Percentiles rank a stretch among this genome's conserved stretches.
Evolutionary conservation across 2,888 invertebrate species (phyloP).

Genomic region (Pollenia angustigena): DNA sequence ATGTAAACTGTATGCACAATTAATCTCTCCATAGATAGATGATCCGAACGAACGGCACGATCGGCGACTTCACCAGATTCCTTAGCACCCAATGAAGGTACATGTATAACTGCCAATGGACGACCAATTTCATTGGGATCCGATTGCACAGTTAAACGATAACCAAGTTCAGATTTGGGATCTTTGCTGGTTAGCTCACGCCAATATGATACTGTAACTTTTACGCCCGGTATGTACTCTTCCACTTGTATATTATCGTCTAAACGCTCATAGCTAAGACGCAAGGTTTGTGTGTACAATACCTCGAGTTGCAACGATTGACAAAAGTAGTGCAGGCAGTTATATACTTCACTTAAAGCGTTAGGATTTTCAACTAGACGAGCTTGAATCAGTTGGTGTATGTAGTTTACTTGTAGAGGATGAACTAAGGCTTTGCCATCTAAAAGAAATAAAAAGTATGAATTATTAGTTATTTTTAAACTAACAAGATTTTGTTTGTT

Average conservation of each 20-base stretch:
- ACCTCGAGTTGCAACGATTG: conserved; percentile 97
- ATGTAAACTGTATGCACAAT: conserved; percentile 98
- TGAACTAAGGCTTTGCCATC: conserved; percentile 98
- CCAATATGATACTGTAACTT: conserved; percentile 97
- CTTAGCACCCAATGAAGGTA: conserved; percentile 85
- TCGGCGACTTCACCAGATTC: conserved; percentile 88
- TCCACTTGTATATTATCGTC: conserved; percentile 95
- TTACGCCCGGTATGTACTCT: conserved; percentile 94
- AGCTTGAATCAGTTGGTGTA: conserved; percentile 97
- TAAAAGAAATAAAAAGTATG: conserved; percentile 55
- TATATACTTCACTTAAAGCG: conserved; percentile 92
- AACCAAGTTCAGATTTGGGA: conserved; percentile 93
- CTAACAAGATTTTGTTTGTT: no score
- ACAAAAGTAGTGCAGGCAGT: conserved; percentile 95
- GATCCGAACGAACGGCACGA: conserved; percentile 93
- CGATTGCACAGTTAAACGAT: conserved; percentile 94
- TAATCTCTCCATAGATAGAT: conserved; percentile 97
- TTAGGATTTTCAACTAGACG: conserved; percentile 89
- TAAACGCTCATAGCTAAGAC: conserved; percentile 94
- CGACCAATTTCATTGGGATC: conserved; percentile 92
- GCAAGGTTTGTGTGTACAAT: conserved; percentile 93
- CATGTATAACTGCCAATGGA: conserved; percentile 89
- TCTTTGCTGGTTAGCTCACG: conserved; percentile 86
- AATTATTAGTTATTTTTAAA: no score
- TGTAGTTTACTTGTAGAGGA: conserved; percentile 95